Evolutionary conservation across 2,888 invertebrate species (phyloP).

Genomic region (Siphlonurus alternatus): DNA sequence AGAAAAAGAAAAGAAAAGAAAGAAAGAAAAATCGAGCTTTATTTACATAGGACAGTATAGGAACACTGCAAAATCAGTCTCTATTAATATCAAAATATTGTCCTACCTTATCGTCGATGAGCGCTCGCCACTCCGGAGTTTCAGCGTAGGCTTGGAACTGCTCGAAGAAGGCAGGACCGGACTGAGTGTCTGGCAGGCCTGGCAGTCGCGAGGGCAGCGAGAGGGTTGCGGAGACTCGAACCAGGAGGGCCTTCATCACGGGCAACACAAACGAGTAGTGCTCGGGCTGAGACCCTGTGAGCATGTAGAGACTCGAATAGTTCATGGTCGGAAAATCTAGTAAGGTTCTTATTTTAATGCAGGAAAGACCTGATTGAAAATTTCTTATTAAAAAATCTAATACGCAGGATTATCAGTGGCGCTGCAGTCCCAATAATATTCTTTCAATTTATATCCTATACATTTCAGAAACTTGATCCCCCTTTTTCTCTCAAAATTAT

Average conservation of each 20-base stretch:
- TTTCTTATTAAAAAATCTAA: too few relatives aligned
- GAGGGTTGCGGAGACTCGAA: constrained; percentile 27
- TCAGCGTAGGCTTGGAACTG: constrained; percentile 38
- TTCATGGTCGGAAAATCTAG: too few relatives aligned
- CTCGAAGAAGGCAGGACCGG: constrained; percentile 40
- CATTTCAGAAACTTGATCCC: too few relatives aligned
- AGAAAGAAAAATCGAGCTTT: too few relatives aligned
- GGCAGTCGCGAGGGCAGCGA: constrained; percentile 23
- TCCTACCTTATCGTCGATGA: constrained; percentile 33
- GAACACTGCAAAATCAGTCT: too few relatives aligned
- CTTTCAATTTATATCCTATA: too few relatives aligned
- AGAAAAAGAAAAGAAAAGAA: too few relatives aligned
- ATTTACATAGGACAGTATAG: too few relatives aligned
- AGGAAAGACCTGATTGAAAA: background rate
- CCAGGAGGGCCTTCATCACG: constrained; percentile 40
- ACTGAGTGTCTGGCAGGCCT: constrained; percentile 32
- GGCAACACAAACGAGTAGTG: constrained; percentile 43
- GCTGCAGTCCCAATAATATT: too few relatives aligned
- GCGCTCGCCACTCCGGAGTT: constrained; percentile 35
- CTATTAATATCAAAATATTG: background rate
- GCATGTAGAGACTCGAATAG: constrained; percentile 9
- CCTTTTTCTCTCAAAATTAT: too few relatives aligned
- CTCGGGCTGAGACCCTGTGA: constrained; percentile 33
- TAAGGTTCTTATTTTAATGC: background rate
- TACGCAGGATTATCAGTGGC: too few relatives aligned